Conservation (phyloP, 2,113 vertebrate genomes). For the Ciconia stormi region DNA sequence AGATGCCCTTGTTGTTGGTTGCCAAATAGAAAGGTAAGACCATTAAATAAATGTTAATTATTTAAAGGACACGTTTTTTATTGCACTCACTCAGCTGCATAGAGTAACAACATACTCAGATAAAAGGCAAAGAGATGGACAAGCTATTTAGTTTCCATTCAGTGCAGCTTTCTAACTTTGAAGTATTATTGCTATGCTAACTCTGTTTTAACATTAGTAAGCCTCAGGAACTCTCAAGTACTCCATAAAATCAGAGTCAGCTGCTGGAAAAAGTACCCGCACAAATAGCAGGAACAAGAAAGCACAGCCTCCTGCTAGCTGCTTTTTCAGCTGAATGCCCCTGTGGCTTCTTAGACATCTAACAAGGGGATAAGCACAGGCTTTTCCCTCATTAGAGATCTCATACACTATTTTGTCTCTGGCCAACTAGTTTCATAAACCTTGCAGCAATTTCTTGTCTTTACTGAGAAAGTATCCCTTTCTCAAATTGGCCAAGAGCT, state of each 20-base stretch:
- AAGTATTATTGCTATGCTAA: background rate
- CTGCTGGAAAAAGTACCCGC: background rate
- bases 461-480: background rate
- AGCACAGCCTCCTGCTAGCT: background rate
- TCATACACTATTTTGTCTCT: background rate
- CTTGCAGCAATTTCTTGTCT: background rate
- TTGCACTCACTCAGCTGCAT: background rate
- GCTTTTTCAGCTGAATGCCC: background rate
- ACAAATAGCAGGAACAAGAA: background rate
- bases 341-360: background rate
- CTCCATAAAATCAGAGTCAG: background rate
- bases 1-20: background rate
- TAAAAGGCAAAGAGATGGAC: background rate
- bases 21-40: background rate
- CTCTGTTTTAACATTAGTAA: background rate
- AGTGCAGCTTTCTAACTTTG: background rate
- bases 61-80: background rate
- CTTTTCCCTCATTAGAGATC: background rate
- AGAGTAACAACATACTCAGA: background rate
- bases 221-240: background rate
- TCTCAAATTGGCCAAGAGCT: background rate
- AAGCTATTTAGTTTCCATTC: background rate
- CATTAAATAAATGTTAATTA: background rate
- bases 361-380: background rate
- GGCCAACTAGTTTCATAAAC: background rate